Conservation (phyloP, 2,797 vertebrate genomes). For the Liasis olivaceus region DNA sequence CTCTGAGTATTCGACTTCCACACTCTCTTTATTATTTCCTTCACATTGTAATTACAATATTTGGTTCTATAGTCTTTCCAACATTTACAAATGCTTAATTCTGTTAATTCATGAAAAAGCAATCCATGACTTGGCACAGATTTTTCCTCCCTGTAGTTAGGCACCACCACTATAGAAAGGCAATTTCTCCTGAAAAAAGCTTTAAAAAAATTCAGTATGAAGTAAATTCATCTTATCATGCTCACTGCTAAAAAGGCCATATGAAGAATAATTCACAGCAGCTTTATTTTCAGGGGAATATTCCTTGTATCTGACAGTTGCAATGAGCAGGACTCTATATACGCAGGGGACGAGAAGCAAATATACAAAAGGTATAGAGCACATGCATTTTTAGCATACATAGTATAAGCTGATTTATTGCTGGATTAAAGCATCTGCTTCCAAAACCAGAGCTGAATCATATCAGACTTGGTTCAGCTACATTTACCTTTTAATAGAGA, state of each 20-base stretch:
- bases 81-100: not conserved
- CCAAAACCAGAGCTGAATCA: not conserved
- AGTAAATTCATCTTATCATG: not conserved
- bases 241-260: not conserved
- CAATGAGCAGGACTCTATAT: not conserved
- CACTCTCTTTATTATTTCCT: not conserved
- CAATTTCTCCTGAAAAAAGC: too few species aligned
- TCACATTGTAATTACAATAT: not conserved
- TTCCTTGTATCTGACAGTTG: not conserved
- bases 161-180: not conserved
- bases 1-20: not conserved
- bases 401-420: not conserved
- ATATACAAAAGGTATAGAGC: conserved; percentile 24
- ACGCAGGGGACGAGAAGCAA: not conserved
- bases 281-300: not conserved
- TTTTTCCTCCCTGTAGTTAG: not conserved
- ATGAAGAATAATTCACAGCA: not conserved
- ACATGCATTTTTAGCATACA: not conserved
- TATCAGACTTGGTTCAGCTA: not conserved
- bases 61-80: fast-evolving
- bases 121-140: not conserved
- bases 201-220: not conserved
- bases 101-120: not conserved
- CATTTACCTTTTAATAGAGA: not conserved
- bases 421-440: conserved; percentile 25